phyloP scores from a whole-genome alignment of 2,113 vertebrate species.

The Urocitellus parryii region DNA sequence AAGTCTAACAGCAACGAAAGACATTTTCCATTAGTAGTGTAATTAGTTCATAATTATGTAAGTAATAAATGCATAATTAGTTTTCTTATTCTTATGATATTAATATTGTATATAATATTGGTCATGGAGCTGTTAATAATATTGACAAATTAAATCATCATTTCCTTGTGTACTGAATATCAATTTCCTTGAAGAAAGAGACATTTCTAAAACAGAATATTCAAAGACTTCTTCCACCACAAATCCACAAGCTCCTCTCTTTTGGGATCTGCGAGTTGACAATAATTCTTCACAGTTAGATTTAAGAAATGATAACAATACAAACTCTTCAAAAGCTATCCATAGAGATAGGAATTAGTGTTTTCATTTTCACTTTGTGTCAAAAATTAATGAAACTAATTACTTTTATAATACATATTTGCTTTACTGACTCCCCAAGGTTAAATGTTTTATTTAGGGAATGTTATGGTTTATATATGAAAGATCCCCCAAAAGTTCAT shows the following conservation, averaged over 20 bases:
- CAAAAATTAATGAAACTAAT: conserved; percentile 9
- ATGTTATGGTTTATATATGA: too few relatives aligned
- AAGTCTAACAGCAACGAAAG: conserved; percentile 66
- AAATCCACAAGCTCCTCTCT: background rate
- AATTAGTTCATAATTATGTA: conserved; percentile 78
- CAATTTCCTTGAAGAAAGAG: conserved; percentile 15
- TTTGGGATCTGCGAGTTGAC: background rate
- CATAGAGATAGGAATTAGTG: background rate
- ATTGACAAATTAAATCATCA: conserved; percentile 70
- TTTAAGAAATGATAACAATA: background rate
- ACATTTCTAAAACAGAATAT: background rate
- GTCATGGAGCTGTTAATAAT: conserved; percentile 68
- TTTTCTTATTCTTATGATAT: conserved; percentile 68
- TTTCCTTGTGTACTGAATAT: conserved; percentile 24
- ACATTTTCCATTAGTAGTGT: conserved; percentile 70
- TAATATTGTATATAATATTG: conserved; percentile 69
- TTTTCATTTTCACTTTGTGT: background rate
- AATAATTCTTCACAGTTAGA: background rate
- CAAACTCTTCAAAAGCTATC: background rate
- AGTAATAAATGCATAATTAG: conserved; percentile 78
- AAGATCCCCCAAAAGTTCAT: too few relatives aligned
- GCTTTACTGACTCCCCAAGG: background rate
- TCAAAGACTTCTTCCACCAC: background rate
- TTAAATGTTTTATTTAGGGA: background rate
- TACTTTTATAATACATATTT: background rate